These are phyloP conservation scores for Oenanthe melanoleuca DNA, from an alignment of 2,113 vertebrate species.

Conservation along the genomic window DNA sequence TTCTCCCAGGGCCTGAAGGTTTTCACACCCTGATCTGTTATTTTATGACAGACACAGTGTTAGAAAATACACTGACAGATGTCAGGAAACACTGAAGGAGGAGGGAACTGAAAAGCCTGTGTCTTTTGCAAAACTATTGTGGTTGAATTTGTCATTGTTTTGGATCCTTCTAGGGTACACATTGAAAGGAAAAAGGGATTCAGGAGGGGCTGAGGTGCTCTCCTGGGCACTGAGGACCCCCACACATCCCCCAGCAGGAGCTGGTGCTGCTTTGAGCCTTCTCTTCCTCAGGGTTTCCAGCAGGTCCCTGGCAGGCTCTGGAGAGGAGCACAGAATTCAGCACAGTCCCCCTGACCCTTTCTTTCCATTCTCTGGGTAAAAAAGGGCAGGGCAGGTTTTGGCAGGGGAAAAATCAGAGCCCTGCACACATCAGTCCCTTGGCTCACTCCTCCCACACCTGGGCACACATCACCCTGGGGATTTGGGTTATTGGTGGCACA, in stretches of 20 bases:
- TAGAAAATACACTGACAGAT: background rate
- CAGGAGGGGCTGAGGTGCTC: background rate
- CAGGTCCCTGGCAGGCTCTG: background rate
- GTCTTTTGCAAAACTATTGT: background rate
- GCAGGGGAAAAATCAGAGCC: background rate
- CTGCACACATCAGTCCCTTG: accelerated
- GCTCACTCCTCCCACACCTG: background rate
- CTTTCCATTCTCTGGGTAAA: background rate
- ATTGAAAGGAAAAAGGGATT: background rate
- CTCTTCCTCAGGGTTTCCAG: background rate
- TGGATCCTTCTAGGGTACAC: background rate
- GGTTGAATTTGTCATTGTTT: background rate
- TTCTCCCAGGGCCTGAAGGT: background rate
- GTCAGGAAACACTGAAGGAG: background rate
- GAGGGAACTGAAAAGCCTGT: background rate
- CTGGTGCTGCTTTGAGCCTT: background rate
- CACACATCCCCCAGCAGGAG: background rate
- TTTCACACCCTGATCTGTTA: background rate
- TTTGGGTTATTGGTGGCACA: background rate
- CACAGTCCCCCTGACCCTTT: background rate
- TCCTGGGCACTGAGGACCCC: background rate
- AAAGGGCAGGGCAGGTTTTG: background rate
- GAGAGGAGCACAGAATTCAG: background rate
- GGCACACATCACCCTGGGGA: background rate
- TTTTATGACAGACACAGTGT: background rate